Percentiles rank a stretch among this genome's conserved stretches.
Conservation (phyloP, 2,797 vertebrate species). For the Phrynocephalus guinanensis region DNA sequence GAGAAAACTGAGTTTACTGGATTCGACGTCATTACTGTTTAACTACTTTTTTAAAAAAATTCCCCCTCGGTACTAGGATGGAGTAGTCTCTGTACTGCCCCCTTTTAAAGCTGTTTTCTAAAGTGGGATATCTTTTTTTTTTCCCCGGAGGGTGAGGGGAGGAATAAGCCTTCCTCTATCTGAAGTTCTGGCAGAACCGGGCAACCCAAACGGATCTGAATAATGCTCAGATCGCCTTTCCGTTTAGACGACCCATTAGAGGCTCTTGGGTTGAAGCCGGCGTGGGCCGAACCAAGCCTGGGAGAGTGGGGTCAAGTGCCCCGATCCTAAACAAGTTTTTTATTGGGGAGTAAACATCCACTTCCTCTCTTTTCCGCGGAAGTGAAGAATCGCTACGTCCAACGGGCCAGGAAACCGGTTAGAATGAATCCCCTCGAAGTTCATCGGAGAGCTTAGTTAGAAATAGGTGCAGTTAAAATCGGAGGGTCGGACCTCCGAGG, state of each 20-base stretch:
- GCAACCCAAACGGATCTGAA: neutral
- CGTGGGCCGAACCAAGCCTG: neutral
- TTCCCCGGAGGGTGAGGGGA: too few species aligned
- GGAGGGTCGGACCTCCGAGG: neutral
- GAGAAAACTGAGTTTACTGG: too few species aligned
- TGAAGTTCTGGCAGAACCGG: neutral
- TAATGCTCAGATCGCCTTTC: neutral
- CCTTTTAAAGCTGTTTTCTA: neutral
- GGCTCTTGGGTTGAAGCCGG: too few species aligned
- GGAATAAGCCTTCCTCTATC: too few species aligned
- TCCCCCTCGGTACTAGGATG: neutral
- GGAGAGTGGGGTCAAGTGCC: neutral
- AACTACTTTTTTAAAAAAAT: neutral
- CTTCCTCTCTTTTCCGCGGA: neutral
- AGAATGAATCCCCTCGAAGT: neutral
- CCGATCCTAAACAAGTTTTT: neutral
- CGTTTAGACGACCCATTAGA: too few species aligned
- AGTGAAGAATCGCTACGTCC: neutral
- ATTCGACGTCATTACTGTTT: neutral
- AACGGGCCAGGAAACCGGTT: too few species aligned
- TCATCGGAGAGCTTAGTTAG: neutral
- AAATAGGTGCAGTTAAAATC: neutral
- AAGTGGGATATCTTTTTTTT: neutral
- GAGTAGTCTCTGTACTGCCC: too few species aligned
- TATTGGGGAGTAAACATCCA: slow-evolving; percentile 2